phyloP scores from a whole-genome alignment of 30 jellyfish, hydroid and myxozoan genomes.

The Aurelia sp. region DNA sequence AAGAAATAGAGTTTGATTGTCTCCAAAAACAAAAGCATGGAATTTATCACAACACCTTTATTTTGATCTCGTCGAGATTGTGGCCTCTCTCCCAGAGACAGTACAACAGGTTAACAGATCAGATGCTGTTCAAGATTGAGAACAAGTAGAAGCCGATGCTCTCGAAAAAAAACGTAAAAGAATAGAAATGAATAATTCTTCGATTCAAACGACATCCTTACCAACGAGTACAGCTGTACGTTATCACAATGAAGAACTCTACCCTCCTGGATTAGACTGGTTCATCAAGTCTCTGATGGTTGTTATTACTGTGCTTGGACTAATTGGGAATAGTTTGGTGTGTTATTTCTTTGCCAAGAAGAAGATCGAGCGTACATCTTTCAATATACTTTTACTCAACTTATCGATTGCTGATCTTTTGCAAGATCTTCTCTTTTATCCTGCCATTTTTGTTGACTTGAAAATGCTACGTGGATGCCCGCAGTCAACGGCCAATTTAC shows the following conservation, averaged over 20 bases:
- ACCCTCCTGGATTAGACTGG: constrained; percentile 58
- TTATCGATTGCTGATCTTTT: constrained; percentile 47
- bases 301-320: constrained; percentile 19
- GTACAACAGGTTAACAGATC: no score
- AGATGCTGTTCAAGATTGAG: no score
- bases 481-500: constrained; percentile 8
- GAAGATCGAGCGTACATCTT: constrained; percentile 16
- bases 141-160: no score
- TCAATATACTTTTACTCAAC: constrained; percentile 49
- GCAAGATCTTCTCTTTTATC: constrained; percentile 46
- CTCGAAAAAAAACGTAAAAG: no score
- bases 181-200: no score
- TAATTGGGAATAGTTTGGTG: constrained; percentile 50
- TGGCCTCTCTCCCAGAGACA: no score
- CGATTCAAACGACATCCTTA: no score
- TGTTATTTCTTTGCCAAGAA: constrained; percentile 47
- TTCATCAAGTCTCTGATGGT: constrained; percentile 50
- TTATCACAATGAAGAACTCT: constrained; percentile 16
- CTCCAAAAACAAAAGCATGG: no score
- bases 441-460: constrained; percentile 49
- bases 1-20: no score
- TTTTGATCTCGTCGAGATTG: no score
- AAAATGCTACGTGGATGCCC: constrained; percentile 21
- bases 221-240: neutral
- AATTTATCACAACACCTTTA: no score